Conservation (phyloP, 2,113 vertebrate genomes). For the Cyprinus carpio region DNA sequence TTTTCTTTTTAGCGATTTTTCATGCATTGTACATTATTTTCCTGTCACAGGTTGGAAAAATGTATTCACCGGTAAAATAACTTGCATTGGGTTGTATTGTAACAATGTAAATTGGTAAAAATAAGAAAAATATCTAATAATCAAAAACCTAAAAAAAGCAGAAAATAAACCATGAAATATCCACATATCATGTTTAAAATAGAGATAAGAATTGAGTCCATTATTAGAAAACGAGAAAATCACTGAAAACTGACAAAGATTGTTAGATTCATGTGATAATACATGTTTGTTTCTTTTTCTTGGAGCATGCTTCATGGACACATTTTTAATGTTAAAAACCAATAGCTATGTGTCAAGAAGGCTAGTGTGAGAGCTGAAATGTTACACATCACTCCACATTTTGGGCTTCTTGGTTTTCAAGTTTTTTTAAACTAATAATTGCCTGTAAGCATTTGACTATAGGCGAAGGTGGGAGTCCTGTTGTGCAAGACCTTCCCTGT, state of each 20-base stretch:
- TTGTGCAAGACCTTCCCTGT: not conserved
- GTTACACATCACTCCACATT: conserved; percentile 2
- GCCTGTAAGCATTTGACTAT: conserved; percentile 30
- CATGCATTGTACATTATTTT: too few relatives aligned
- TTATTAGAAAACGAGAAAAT: not conserved
- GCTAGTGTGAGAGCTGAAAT: not conserved
- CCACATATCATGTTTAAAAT: not conserved
- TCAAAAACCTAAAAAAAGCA: not conserved
- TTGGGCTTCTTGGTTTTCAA: not conserved
- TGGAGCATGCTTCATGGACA: not conserved
- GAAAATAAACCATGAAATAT: not conserved
- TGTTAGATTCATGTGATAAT: too few relatives aligned
- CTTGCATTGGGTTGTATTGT: not conserved
- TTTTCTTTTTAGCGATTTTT: too few relatives aligned
- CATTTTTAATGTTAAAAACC: not conserved
- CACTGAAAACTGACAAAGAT: too few relatives aligned
- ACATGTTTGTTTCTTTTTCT: not conserved
- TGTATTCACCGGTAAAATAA: not conserved
- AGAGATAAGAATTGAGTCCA: not conserved
- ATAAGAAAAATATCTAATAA: not conserved
- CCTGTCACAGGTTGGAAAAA: not conserved
- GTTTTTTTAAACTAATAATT: not conserved
- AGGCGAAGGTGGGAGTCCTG: conserved; percentile 12
- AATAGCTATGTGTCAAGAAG: not conserved
- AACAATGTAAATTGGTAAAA: not conserved